Base-by-base conservation (phyloP, 2,113 vertebrate genomes). In the Phalacrocorax aristotelis region DNA sequence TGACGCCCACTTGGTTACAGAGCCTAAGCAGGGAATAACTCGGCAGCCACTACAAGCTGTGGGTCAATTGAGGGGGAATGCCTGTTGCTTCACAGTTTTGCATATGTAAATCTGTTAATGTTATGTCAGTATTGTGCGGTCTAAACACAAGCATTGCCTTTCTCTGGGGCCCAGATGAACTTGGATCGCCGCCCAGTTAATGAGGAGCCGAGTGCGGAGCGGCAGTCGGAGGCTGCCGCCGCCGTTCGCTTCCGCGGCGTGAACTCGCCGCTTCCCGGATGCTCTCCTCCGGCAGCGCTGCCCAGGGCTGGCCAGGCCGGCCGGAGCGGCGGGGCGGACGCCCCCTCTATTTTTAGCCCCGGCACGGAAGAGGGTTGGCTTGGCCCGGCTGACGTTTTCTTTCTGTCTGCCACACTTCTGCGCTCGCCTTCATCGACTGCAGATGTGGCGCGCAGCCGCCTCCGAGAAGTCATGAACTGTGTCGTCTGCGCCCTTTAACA, bases 1-100 rank as follows among this genome's bases (percentile, higher is more conserved):
- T 98, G 98, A 99, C 98, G 98, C 99, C 98, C 98, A 98, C 98
- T 99, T 98, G 98, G 98, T 99, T 99, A 98, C 98, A 98, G 98
- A 99, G 97, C 97, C 97, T 98, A 98, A 98, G 98, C 98, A 95
- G 98, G 98, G 98, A 99, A 99, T 98, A 98, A 98, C 98, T 98
- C 98, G 95, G 98, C 98, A 98, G 98, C 98, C 97, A 98, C 98
- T 98, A 98, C 98, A 99, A 98, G 98, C 98, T 98, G 98, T 97
- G 98, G 99, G 99, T 99, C 98, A 99, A 98, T 98, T 98, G 98
- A 98, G 98, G 98, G 97, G 98, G 98, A 98, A 98, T 98, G 98
- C 98, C 98, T 99, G 98, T 99, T 99, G 98, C 98, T 99, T 98
- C 98, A 97, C 96, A 98, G 95, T 98, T 98, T 98, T 98, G 98